Conservation (phyloP, 2,888 invertebrate genomes). For the Ferrisia virgata region DNA sequence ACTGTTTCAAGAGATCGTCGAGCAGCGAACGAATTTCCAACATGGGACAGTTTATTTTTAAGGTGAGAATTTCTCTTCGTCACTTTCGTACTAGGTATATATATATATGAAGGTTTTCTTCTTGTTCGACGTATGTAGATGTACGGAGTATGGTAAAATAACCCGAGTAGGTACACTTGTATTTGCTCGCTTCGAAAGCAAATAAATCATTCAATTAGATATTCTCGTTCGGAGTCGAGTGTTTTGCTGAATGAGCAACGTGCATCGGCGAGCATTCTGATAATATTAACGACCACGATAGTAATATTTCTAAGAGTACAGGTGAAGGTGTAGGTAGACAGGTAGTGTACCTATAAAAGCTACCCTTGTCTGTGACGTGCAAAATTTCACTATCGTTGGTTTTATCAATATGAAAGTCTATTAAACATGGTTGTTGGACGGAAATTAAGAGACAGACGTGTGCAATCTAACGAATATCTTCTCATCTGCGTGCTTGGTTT, state of each 20-base stretch:
- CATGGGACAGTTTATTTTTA: constrained; percentile 67
- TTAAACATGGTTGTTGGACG: no score
- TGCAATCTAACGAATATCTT: neutral
- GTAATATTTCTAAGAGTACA: neutral
- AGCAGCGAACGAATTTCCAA: constrained; percentile 61
- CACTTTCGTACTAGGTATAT: neutral
- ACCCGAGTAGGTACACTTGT: neutral
- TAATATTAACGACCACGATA: no score
- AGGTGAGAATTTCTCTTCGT: constrained; percentile 54
- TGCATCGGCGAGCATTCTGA: no score
- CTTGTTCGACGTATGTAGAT: neutral
- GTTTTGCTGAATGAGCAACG: neutral
- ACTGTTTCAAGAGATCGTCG: constrained; percentile 64
- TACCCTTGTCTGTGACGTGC: no score
- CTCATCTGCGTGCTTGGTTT: neutral
- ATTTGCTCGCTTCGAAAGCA: neutral
- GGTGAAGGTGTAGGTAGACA: neutral
- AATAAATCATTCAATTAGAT: neutral
- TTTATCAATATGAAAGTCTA: neutral
- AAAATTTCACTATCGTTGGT: no score
- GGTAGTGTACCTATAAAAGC: no score
- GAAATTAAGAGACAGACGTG: constrained; percentile 3
- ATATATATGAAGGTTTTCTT: neutral
- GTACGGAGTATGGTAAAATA: neutral
- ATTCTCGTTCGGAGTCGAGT: neutral